Evolutionary conservation across 2,888 invertebrate genomes (phyloP).

Genomic region (Volucella inanis): DNA sequence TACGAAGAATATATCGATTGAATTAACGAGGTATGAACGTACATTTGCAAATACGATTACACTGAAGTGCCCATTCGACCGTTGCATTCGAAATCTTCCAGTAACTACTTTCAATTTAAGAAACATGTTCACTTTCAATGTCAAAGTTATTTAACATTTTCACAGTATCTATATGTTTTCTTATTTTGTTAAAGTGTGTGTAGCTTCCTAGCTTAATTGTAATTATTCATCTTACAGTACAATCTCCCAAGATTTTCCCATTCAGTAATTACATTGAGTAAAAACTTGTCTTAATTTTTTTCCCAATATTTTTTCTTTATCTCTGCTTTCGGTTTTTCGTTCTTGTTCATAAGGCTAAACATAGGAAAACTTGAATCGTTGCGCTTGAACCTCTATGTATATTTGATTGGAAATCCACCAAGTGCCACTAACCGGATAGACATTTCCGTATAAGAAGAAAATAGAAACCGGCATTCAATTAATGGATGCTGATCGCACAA

Average conservation of each 20-base stretch:
- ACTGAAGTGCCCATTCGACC: too few species aligned
- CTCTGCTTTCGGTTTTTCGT: constrained; percentile 33
- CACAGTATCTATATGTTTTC: constrained; percentile 21
- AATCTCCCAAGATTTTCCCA: constrained; percentile 36
- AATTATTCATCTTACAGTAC: constrained; percentile 34
- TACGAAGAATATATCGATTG: too few species aligned
- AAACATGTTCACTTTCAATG: constrained; percentile 67
- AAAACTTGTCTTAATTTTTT: constrained; percentile 65
- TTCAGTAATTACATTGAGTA: constrained; percentile 15
- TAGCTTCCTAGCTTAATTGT: constrained; percentile 38
- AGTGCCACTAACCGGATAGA: constrained; percentile 58
- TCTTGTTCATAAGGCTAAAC: constrained; percentile 15
- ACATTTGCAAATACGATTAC: too few species aligned
- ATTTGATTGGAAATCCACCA: constrained; percentile 20
- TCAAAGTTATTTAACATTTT: constrained; percentile 70
- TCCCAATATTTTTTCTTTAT: constrained; percentile 61
- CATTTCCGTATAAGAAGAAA: constrained; percentile 62
- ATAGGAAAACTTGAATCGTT: constrained; percentile 19
- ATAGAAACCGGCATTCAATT: constrained; percentile 61
- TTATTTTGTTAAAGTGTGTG: constrained; percentile 13
- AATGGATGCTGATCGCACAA: constrained; percentile 31
- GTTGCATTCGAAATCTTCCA: constrained; percentile 25
- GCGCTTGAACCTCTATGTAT: constrained; percentile 16
- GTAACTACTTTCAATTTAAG: constrained; percentile 68
- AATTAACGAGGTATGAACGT: too few species aligned